Evolutionary conservation across 1,140 invertebrate genomes (phyloP).

Genomic region (Musca vetustissima): DNA sequence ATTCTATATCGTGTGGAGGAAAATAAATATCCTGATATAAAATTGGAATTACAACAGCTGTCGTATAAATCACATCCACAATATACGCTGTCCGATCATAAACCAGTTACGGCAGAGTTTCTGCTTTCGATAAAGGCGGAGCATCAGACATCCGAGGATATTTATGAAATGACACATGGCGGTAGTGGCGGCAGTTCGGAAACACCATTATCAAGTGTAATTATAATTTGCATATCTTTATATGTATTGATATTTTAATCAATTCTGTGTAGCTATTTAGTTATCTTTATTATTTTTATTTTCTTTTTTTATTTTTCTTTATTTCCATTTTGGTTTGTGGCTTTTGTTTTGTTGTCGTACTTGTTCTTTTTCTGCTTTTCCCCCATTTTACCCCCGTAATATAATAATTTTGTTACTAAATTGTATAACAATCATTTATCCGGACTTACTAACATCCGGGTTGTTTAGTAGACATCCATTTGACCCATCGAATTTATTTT

Average conservation of each 20-base stretch:
- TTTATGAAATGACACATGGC: slow-evolving; percentile 48
- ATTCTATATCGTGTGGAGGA: slow-evolving; percentile 83
- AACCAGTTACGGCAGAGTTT: slow-evolving; percentile 93
- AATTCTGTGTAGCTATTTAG: neutral
- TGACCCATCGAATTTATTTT: no score
- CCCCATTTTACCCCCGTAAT: no score
- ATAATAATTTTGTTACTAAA: no score
- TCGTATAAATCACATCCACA: slow-evolving; percentile 84
- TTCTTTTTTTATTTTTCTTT: slow-evolving; percentile 5
- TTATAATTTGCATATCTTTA: slow-evolving; percentile 22
- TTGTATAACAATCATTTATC: no score
- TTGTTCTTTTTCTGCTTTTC: neutral
- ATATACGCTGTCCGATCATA: slow-evolving; percentile 93
- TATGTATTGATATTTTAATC: slow-evolving; percentile 20
- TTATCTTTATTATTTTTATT: slow-evolving; percentile 15
- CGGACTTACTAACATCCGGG: no score
- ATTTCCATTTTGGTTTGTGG: neutral
- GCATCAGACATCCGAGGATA: slow-evolving; percentile 57
- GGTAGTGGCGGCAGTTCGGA: slow-evolving; percentile 26
- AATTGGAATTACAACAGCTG: slow-evolving; percentile 68
- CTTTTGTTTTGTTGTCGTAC: neutral
- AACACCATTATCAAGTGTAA: slow-evolving; percentile 29
- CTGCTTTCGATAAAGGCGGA: slow-evolving; percentile 41
- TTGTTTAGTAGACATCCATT: no score
- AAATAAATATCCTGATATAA: slow-evolving; percentile 46